phyloP scores from a whole-genome alignment of 2,113 vertebrate genomes.

The Tachycineta bicolor region DNA sequence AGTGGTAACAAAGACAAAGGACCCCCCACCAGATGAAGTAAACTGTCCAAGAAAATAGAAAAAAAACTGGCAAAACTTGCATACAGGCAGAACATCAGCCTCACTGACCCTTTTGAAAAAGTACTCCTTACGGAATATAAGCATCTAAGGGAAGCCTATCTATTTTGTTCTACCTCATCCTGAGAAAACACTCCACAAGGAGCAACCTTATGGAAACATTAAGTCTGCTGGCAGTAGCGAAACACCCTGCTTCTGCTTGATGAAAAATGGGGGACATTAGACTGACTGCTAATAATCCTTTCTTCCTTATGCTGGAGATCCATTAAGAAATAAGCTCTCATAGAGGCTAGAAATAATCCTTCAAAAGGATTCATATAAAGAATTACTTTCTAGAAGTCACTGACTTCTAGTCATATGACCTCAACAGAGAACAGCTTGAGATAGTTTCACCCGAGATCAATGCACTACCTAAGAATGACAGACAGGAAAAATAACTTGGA shows the following conservation, averaged over 20 bases:
- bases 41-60: neutral
- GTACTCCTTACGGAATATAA: neutral
- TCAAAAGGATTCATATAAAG: neutral
- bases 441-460: neutral
- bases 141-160: neutral
- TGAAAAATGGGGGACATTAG: neutral
- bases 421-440: neutral
- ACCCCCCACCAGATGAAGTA: neutral
- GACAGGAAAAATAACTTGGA: neutral
- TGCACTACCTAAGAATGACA: neutral
- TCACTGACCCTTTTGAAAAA: neutral
- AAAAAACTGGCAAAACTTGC: neutral
- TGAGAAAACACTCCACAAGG: neutral
- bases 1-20: neutral
- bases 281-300: neutral
- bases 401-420: neutral
- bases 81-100: neutral
- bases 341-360: neutral
- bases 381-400: constrained; percentile 2
- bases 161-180: neutral
- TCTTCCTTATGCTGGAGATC: neutral
- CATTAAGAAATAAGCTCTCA: neutral
- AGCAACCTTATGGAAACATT: neutral
- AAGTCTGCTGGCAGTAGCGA: neutral
- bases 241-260: neutral